Conservation (phyloP, 2,797 vertebrate species). For the Erithacus rubecula region DNA sequence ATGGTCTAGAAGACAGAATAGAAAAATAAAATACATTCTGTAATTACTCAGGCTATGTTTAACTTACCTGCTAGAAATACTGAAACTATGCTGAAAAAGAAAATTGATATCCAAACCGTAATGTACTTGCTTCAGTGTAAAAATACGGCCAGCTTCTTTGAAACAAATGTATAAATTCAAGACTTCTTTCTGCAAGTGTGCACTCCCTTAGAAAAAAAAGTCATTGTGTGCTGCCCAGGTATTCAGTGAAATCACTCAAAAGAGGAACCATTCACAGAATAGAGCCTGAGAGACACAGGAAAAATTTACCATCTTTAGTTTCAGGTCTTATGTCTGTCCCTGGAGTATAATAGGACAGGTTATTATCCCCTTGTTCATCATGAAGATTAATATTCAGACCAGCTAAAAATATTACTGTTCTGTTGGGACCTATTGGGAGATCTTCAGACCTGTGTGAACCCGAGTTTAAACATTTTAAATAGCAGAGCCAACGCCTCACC, state of each 20-base stretch:
- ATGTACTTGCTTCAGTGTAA: background rate
- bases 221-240: slow-evolving; percentile 5
- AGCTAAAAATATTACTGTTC: slow-evolving; percentile 53
- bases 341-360: slow-evolving; percentile 21
- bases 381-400: slow-evolving; percentile 55
- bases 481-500: background rate
- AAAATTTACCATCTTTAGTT: background rate
- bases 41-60: slow-evolving; percentile 7
- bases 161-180: background rate
- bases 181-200: background rate
- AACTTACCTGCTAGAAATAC: slow-evolving; percentile 5
- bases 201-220: background rate
- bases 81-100: background rate
- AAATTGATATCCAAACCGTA: background rate
- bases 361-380: slow-evolving; percentile 50
- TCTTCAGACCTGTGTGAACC: slow-evolving; percentile 43
- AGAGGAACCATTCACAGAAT: background rate
- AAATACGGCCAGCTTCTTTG: background rate
- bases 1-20: background rate
- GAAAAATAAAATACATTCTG: background rate
- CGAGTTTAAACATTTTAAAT: slow-evolving; percentile 19
- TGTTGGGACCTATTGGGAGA: background rate
- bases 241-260: slow-evolving; percentile 35
- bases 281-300: background rate
- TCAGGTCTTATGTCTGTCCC: slow-evolving; percentile 35